Percentiles rank a stretch among this genome's conserved stretches.
Evolutionary conservation across 2,888 invertebrate genomes (phyloP).

Genomic region (Timema cristinae): DNA sequence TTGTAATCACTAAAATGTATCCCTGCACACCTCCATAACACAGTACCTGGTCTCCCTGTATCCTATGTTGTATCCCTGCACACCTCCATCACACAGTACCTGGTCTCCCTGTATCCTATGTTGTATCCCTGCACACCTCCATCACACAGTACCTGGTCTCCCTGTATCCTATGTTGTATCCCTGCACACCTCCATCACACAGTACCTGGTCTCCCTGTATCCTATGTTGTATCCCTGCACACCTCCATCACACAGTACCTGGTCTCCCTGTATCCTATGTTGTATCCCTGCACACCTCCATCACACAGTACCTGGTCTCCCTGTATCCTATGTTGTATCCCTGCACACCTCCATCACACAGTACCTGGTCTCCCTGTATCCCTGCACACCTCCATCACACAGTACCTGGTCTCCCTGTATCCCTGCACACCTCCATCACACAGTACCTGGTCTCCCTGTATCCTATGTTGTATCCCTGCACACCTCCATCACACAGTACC

Average conservation of each 20-base stretch:
- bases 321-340: conserved; percentile 71
- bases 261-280: conserved; percentile 61
- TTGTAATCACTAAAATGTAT: too few species aligned
- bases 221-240: conserved; percentile 74
- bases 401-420: too few species aligned
- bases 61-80: conserved; percentile 72
- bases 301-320: conserved; percentile 49
- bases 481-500: conserved; percentile 56
- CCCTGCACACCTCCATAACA: too few species aligned
- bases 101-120: conserved; percentile 59
- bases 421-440: conserved; percentile 66
- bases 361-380: conserved; percentile 53
- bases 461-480: conserved; percentile 72
- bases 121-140: conserved; percentile 74
- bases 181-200: conserved; percentile 63
- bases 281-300: conserved; percentile 72
- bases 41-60: conserved; percentile 51
- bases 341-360: conserved; percentile 61
- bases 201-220: conserved; percentile 51
- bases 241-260: conserved; percentile 56
- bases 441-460: conserved; percentile 51
- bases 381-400: too few species aligned
- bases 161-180: conserved; percentile 68
- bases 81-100: conserved; percentile 56
- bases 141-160: conserved; percentile 49